Conservation (phyloP, 1,140 invertebrate species). For the Rhyacophila brunnea region DNA sequence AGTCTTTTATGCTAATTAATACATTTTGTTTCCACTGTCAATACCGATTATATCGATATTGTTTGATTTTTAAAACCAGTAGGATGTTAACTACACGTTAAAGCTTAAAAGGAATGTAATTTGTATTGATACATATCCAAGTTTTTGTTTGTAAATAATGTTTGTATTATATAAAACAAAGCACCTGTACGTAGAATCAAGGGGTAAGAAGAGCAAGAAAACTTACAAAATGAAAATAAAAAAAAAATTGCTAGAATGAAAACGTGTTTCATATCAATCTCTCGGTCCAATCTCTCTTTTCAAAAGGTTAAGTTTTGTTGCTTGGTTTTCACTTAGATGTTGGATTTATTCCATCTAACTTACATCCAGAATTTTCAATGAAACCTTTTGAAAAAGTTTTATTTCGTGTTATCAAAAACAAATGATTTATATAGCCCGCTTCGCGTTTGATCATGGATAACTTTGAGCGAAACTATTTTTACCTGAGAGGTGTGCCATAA, state of each 20-base stretch:
- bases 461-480: not conserved
- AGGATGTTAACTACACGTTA: no score
- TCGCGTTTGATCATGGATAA: not conserved
- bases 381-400: slow-evolving; percentile 14
- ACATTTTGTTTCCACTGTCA: no score
- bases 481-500: no score
- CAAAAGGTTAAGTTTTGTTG: slow-evolving; percentile 25
- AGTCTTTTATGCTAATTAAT: no score
- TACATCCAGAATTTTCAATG: slow-evolving; percentile 27
- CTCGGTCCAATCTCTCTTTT: slow-evolving; percentile 31
- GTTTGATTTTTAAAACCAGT: no score
- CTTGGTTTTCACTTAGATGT: slow-evolving; percentile 20
- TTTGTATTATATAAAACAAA: no score
- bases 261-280: slow-evolving; percentile 37
- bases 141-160: no score
- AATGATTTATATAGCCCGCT: slow-evolving; percentile 16
- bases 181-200: not conserved
- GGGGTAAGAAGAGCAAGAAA: slow-evolving; percentile 6
- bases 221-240: slow-evolving; percentile 10
- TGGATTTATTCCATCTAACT: slow-evolving; percentile 31
- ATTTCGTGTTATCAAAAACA: slow-evolving; percentile 5
- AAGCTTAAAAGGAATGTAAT: no score
- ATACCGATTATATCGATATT: no score
- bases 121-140: no score
- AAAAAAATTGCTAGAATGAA: slow-evolving; percentile 19